Evolutionary conservation across 1,140 invertebrate species (phyloP), one percentile per base, ranked within the genome.

Genomic region (Eupeodes corollae): DNA sequence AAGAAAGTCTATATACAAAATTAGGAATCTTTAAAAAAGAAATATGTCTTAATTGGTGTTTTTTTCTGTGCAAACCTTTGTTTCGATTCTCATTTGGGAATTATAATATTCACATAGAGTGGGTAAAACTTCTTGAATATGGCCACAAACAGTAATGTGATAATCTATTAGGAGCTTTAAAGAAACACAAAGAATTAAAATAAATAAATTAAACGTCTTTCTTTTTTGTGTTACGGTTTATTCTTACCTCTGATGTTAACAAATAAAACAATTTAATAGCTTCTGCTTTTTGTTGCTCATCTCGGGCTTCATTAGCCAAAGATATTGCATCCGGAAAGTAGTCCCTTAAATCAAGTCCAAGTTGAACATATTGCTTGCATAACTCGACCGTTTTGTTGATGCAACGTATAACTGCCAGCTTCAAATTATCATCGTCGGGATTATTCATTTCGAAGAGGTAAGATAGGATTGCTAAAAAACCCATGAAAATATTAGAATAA

Each of bases 161-260:
- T 65, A 65, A 44, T 63, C 62, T 6, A 61, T 48, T 3, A 57
- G 50, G 5, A 63, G 51, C 62, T 65, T 15, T 9, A 26, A 16
- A 39, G 0, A 14, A 12, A 37, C 13, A 26, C 13, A 18, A 37
- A 37, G 11, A 37, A 26, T 26, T 26, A 26, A 26, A 26, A n/a
- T n/a, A n/a, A 26, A 26, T 8, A 26, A 26, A 5, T 26, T 5
- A 26, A 26, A 26, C 21, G 8, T 26, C 3, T 26, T 26, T 26
- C 21, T 8, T n/a, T n/a, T n/a, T n/a, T n/a, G n/a, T n/a, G n/a
- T n/a, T n/a, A n/a, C n/a, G n/a, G n/a, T n/a, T n/a, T n/a, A n/a
- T n/a, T n/a, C n/a, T n/a, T 40, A 51, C 50, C 46, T 51, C 46
- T 11, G 46, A 44, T 34, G 47, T 26, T 19, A 51, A 44, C 40